Conservation (phyloP, 2,113 vertebrate genomes). For the Ammodytes marinus region DNA sequence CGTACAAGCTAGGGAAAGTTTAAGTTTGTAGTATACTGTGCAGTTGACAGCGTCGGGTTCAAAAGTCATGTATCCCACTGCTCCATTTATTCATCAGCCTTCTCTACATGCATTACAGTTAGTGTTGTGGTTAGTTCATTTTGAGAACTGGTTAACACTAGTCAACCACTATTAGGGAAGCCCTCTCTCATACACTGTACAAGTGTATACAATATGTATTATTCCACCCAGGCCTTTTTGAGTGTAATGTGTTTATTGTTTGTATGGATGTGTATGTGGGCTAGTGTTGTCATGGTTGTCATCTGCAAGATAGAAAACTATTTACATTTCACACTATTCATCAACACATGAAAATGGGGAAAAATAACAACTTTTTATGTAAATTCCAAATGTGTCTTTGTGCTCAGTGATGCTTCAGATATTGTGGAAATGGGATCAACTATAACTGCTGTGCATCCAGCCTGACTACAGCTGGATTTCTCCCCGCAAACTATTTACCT, state of each 20-base stretch:
- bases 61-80: background rate
- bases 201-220: no score
- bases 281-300: background rate
- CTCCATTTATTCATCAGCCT: background rate
- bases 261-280: background rate
- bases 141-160: background rate
- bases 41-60: no score
- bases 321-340: background rate
- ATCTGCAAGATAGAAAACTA: background rate
- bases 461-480: background rate
- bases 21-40: no score
- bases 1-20: no score
- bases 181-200: background rate
- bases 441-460: background rate
- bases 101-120: background rate
- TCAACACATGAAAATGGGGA: background rate
- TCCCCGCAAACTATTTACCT: background rate
- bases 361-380: background rate
- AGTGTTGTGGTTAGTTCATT: background rate
- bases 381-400: background rate
- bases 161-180: background rate
- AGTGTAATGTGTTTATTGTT: background rate
- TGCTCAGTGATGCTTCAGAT: background rate
- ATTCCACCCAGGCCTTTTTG: background rate
- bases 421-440: background rate